Conservation (phyloP, 2,888 invertebrate genomes). For the Plusia festucae region DNA sequence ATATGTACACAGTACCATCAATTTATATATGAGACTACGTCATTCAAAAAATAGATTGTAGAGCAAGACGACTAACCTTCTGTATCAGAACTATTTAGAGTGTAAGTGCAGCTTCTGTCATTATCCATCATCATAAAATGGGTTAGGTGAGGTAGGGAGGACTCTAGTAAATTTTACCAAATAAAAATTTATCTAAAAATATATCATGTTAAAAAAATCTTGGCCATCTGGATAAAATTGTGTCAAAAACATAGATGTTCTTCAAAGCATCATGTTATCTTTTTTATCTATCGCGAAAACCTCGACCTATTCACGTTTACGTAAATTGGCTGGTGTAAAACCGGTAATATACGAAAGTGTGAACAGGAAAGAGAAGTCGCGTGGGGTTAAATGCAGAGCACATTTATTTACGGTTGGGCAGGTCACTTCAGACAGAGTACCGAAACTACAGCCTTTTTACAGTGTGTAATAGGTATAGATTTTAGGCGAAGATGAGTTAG, state of each 20-base stretch:
- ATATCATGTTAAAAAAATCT: conserved; percentile 51
- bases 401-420: conserved; percentile 60
- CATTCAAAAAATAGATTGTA: conserved; percentile 15
- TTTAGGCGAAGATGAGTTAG: conserved; percentile 39
- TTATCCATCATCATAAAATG: conserved; percentile 36
- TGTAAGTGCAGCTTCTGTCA: conserved; percentile 20
- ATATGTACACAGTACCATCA: neutral
- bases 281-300: neutral
- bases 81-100: conserved; percentile 22
- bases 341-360: conserved; percentile 1
- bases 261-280: conserved; percentile 8
- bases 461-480: conserved; percentile 34
- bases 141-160: conserved; percentile 1
- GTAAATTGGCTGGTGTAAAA: neutral
- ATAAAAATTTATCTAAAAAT: conserved; percentile 51
- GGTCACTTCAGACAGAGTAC: conserved; percentile 65
- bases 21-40: conserved; percentile 1
- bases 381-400: conserved; percentile 44
- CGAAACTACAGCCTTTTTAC: conserved; percentile 35
- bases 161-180: conserved; percentile 12
- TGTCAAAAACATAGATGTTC: conserved; percentile 35
- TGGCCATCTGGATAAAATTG: conserved; percentile 49
- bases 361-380: conserved; percentile 20
- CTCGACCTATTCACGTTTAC: neutral
- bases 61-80: conserved; percentile 44